A percentile compares a stretch with the other conserved stretches of the same genome.
phyloP scores from a whole-genome alignment of 2,888 invertebrate species.

The Brassicogethes aeneus region DNA sequence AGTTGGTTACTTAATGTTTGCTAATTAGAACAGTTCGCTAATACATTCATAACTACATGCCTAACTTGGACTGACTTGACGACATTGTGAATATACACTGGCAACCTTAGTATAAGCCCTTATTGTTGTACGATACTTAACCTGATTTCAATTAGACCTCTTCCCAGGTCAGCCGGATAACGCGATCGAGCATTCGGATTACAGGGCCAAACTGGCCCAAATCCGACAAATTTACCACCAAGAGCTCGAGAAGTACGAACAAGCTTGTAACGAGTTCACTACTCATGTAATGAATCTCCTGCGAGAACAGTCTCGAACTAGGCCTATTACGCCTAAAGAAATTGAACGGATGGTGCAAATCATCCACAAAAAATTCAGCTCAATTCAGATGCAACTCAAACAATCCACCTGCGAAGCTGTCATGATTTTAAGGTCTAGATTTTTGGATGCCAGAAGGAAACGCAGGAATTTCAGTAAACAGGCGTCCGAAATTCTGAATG shows the following conservation, averaged over 20 bases:
- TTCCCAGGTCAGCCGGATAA: slow-evolving; percentile 68
- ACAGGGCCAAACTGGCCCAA: slow-evolving; percentile 96
- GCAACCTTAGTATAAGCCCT: background rate
- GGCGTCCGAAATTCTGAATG: slow-evolving; percentile 97
- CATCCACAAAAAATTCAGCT: slow-evolving; percentile 96
- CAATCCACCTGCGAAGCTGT: slow-evolving; percentile 99
- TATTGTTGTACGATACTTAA: background rate
- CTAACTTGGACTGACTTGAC: no score
- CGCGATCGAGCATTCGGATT: slow-evolving; percentile 98
- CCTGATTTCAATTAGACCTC: background rate
- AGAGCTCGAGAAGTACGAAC: slow-evolving; percentile 98
- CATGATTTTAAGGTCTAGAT: slow-evolving; percentile 91
- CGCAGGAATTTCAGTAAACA: slow-evolving; percentile 99
- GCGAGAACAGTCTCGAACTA: slow-evolving; percentile 91
- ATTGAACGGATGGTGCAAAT: slow-evolving; percentile 99
- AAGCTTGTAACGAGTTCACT: slow-evolving; percentile 99
- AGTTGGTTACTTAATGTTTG: background rate
- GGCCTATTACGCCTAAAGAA: slow-evolving; percentile 97
- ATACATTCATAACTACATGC: no score
- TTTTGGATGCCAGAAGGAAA: slow-evolving; percentile 75
- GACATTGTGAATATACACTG: background rate
- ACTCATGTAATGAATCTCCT: slow-evolving; percentile 99
- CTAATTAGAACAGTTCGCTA: background rate
- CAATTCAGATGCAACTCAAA: slow-evolving; percentile 96
- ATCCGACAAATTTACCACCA: slow-evolving; percentile 98